phyloP scores from a whole-genome alignment of 2,113 vertebrate species.

The Atlantisia rogersi region DNA sequence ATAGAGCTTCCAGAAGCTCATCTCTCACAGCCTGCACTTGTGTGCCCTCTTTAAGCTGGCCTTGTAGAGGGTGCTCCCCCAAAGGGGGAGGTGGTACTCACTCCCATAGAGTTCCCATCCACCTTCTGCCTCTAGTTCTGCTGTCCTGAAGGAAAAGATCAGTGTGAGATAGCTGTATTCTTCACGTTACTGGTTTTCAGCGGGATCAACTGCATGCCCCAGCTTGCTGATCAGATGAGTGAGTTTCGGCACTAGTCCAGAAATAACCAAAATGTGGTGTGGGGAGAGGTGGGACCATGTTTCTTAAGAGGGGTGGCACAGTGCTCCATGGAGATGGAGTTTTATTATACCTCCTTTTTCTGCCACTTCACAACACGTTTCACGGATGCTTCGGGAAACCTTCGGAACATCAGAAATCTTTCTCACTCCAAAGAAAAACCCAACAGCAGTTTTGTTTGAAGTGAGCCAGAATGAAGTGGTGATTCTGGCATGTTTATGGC shows the following conservation, averaged over 20 bases:
- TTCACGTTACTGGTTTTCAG: not conserved
- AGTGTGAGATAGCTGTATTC: not conserved
- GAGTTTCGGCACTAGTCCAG: not conserved
- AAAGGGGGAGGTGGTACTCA: not conserved
- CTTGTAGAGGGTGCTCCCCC: not conserved
- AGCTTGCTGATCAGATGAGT: too few species aligned
- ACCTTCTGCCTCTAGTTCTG: fast-evolving
- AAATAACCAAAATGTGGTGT: not conserved
- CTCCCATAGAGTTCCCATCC: not conserved
- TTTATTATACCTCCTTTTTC: not conserved
- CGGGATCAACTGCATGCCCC: not conserved
- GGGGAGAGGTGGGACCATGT: not conserved
- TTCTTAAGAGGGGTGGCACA: not conserved
- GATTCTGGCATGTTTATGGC: not conserved
- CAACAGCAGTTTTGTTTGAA: not conserved
- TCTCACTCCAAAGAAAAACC: not conserved
- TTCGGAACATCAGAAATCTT: not conserved
- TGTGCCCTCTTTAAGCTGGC: not conserved
- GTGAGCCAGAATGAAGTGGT: not conserved
- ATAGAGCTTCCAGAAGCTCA: fast-evolving
- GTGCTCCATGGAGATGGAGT: not conserved
- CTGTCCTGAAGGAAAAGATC: not conserved
- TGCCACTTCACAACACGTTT: not conserved
- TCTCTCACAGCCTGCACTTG: not conserved
- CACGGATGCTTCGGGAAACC: not conserved